Evolutionary conservation across 1,140 invertebrate species (phyloP).

Genomic region (Sycophila sp.): DNA sequence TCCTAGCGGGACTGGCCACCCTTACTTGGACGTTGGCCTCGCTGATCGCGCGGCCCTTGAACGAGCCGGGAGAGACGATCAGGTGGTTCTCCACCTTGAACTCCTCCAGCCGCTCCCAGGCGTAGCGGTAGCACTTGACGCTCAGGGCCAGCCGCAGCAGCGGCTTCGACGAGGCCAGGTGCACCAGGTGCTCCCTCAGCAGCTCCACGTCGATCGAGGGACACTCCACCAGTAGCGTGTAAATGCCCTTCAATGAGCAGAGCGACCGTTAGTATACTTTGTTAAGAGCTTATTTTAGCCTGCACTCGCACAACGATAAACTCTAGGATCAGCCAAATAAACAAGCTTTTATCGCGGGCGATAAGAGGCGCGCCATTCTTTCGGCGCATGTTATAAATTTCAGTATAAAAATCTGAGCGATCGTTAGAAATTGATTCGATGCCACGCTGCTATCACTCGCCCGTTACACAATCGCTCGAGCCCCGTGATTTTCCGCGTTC

Average conservation of each 20-base stretch:
- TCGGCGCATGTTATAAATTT: too few relatives aligned
- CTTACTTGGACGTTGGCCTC: constrained; percentile 80
- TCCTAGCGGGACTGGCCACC: too few relatives aligned
- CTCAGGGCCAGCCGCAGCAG: constrained; percentile 60
- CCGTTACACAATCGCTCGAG: too few relatives aligned
- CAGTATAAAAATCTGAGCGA: too few relatives aligned
- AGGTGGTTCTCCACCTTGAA: constrained; percentile 81
- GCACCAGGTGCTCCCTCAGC: constrained; percentile 50
- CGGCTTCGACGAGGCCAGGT: constrained; percentile 51
- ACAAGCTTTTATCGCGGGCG: too few relatives aligned
- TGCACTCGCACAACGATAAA: too few relatives aligned
- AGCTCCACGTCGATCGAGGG: constrained; percentile 47
- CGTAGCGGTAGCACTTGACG: constrained; percentile 63
- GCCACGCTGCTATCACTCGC: too few relatives aligned
- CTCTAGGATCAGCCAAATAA: too few relatives aligned
- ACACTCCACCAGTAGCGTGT: constrained; percentile 57
- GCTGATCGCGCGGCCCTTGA: constrained; percentile 73
- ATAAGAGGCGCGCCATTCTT: too few relatives aligned
- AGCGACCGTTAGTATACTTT: not conserved
- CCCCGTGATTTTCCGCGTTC: too few relatives aligned
- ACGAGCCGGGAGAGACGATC: constrained; percentile 70
- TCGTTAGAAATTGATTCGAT: too few relatives aligned
- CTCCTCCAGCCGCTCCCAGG: constrained; percentile 61
- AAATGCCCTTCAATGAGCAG: constrained; percentile 53
- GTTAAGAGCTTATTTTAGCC: too few relatives aligned